These are phyloP conservation scores for Takifugu ocellatus DNA, from an alignment of 2,797 vertebrate genomes.

Conservation along the genomic window DNA sequence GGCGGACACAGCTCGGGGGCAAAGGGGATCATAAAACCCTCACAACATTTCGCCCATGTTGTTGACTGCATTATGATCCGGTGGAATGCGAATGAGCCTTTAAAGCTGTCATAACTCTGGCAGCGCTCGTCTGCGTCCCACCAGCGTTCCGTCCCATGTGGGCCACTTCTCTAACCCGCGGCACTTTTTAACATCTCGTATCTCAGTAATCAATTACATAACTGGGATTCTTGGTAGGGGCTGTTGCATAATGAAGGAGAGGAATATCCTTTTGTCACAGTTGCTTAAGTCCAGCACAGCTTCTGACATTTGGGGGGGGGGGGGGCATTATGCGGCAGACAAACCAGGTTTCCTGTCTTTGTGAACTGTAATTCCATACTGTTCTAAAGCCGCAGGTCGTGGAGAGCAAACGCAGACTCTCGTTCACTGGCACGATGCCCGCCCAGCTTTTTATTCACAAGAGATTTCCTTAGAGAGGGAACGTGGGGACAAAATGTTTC, in stretches of 20 bases:
- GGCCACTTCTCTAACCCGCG: constrained; percentile 14
- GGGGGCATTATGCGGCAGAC: constrained; percentile 39
- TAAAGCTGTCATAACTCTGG: constrained; percentile 35
- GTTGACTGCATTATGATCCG: neutral
- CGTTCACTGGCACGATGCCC: constrained; percentile 59
- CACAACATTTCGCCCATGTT: neutral
- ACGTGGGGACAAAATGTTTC: constrained; percentile 70
- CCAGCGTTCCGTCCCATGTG: constrained; percentile 4
- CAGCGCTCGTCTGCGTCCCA: constrained; percentile 3
- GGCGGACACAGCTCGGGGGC: neutral
- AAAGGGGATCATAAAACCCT: constrained; percentile 4
- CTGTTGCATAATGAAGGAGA: constrained; percentile 34
- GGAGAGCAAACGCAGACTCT: constrained; percentile 61
- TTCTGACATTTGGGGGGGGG: constrained; percentile 33
- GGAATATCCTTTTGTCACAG: constrained; percentile 17
- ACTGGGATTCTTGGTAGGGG: constrained; percentile 17
- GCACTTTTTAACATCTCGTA: constrained; percentile 24
- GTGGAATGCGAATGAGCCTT: constrained; percentile 25
- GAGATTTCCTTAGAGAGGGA: constrained; percentile 69
- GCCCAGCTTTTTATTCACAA: constrained; percentile 61
- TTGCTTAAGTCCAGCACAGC: constrained; percentile 29
- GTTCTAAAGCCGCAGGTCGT: constrained; percentile 47
- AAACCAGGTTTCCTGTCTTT: constrained; percentile 49
- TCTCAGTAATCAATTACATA: constrained; percentile 45
- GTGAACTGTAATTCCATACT: constrained; percentile 64